Evolutionary conservation across 2,797 vertebrate species (phyloP), one percentile per base, ranked within the genome.

Genomic region (Characodon lateralis): DNA sequence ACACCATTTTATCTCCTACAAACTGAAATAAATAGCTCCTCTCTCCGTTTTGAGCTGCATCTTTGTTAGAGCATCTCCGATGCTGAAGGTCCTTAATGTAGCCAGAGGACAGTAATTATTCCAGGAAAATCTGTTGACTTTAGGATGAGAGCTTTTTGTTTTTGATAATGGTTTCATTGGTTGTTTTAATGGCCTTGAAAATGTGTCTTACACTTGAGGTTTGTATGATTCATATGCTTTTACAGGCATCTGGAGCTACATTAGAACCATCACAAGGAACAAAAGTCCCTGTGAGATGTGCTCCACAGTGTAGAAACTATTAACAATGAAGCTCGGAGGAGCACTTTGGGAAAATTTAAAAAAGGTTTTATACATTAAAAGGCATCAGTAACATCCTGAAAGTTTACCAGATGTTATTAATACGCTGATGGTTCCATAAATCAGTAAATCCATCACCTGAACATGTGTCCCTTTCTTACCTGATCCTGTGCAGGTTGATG

Each of bases 401-500:
- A 55, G 24, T n/a, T 20, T 9, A n/a, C 55, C 55, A 58, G 2
- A 43, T 68, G 43, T 68, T 6, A 66, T 10, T 4, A 63, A 63
- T 18, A 20, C 16, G 20, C 31, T 22, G 43, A 46, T 10, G 43
- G 43, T 10, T 46, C 6, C 14, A 39, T 20, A 39, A 65, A 39
- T 16, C 28, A 39, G 61, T 65, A 22, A 39, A 31, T 39, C 2
- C 28, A 39, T 9, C 28, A 28, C 1, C 26, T 28, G 58, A 28
- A 63, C 50, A 51, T 5, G 2, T 31, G 59, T 39, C 4, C 3
- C 10, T 50, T 1, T 58, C 35, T 18, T 93, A 99, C 98, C 97
- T 97, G 87, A 99, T 97, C 81, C 91, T 95, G 76, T 94, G 92
- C n/a, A 83, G 88, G 92, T 95, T 96, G 91, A 99, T 94, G 90